These are phyloP conservation scores for Rhinichthys osculus DNA, from an alignment of 2,797 vertebrate genomes.

Conservation along the genomic window DNA sequence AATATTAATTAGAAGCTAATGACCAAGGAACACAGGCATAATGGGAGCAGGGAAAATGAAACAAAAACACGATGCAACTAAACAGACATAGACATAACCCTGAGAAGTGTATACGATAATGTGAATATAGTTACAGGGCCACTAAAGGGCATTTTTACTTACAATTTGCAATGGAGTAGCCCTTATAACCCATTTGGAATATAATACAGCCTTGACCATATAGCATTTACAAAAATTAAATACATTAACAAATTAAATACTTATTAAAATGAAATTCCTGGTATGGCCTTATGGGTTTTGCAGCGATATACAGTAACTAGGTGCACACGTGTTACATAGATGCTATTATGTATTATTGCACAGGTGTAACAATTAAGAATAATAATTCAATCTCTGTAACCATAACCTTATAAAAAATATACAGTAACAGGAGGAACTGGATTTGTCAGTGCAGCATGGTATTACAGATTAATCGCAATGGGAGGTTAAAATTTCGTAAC, in stretches of 20 bases:
- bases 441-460: neutral
- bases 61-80: no score
- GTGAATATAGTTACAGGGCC: neutral
- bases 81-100: no score
- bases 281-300: neutral
- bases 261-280: neutral
- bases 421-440: neutral
- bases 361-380: neutral
- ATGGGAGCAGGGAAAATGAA: no score
- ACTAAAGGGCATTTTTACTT: neutral
- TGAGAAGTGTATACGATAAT: neutral
- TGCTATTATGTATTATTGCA: neutral
- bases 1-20: no score
- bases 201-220: neutral
- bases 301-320: neutral
- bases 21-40: no score
- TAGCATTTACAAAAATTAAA: neutral
- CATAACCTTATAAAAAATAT: neutral
- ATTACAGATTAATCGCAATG: conserved; percentile 29
- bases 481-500: conserved; percentile 34
- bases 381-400: neutral
- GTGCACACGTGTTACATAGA: neutral
- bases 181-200: neutral
- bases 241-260: no score
- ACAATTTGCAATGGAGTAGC: neutral